phyloP scores from a whole-genome alignment of 2,888 invertebrate species.

The Syrista parreyssii region DNA sequence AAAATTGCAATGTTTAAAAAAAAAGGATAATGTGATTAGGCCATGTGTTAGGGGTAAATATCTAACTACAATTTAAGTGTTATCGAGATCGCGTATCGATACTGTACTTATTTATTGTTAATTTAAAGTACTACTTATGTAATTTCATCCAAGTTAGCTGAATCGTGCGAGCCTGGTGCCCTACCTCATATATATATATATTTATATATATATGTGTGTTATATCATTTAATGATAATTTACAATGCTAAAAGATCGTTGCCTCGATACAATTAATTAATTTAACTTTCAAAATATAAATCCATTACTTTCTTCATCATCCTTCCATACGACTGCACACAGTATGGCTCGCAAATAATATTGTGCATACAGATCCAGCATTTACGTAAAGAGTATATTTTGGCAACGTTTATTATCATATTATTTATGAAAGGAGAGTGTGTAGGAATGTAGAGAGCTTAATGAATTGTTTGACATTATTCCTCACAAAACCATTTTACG shows the following conservation, averaged over 20 bases:
- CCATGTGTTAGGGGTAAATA: neutral
- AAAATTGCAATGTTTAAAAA: neutral
- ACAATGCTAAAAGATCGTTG: neutral
- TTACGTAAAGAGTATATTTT: neutral
- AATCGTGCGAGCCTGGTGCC: neutral
- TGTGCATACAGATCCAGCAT: neutral
- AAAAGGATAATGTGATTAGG: neutral
- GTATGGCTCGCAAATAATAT: neutral
- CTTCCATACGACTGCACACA: neutral
- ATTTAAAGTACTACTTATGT: constrained; percentile 12
- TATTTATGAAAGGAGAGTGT: neutral
- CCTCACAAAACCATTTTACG: too few species aligned
- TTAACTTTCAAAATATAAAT: neutral
- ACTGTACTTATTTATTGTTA: constrained; percentile 39
- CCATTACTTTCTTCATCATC: too few species aligned
- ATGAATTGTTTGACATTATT: too few species aligned
- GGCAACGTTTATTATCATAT: neutral
- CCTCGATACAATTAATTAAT: neutral
- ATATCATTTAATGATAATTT: neutral
- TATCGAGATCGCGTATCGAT: constrained; percentile 21
- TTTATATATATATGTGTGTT: neutral
- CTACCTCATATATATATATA: neutral
- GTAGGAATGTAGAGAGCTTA: neutral
- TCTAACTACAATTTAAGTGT: constrained; percentile 23
- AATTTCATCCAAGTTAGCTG: neutral